Evolutionary conservation across 2,797 vertebrate species (phyloP).

Genomic region (Poeciliopsis paucimaculata): DNA sequence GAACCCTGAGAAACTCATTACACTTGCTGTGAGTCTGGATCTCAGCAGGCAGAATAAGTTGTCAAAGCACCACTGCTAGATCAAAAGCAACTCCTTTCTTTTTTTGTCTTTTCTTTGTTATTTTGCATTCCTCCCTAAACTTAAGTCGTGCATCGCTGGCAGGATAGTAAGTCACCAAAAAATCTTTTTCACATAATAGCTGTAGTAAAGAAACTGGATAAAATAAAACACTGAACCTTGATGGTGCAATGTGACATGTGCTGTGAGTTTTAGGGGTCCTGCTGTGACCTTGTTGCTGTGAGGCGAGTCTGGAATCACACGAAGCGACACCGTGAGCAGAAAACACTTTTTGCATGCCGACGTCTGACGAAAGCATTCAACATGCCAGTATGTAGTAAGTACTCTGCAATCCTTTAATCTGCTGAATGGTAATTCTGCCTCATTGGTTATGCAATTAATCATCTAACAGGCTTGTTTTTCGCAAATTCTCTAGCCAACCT

Average conservation of each 20-base stretch:
- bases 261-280: neutral
- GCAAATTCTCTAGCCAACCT: neutral
- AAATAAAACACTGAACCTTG: neutral
- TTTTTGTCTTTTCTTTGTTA: neutral
- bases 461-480: neutral
- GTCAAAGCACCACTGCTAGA: slow-evolving; percentile 7
- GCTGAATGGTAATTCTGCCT: neutral
- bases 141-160: neutral
- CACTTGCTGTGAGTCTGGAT: slow-evolving; percentile 21
- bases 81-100: slow-evolving; percentile 10
- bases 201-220: neutral
- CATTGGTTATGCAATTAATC: neutral
- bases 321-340: neutral
- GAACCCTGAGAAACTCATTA: slow-evolving; percentile 21
- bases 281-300: neutral
- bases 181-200: neutral
- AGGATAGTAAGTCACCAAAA: neutral
- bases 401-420: neutral
- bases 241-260: neutral
- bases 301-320: neutral
- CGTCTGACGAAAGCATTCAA: neutral
- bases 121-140: neutral
- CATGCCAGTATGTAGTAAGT: neutral
- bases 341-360: neutral
- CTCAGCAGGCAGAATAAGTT: slow-evolving; percentile 17